These are phyloP conservation scores for Ectemnius cavifrons DNA, from an alignment of 2,888 invertebrate genomes.

Conservation along the genomic window DNA sequence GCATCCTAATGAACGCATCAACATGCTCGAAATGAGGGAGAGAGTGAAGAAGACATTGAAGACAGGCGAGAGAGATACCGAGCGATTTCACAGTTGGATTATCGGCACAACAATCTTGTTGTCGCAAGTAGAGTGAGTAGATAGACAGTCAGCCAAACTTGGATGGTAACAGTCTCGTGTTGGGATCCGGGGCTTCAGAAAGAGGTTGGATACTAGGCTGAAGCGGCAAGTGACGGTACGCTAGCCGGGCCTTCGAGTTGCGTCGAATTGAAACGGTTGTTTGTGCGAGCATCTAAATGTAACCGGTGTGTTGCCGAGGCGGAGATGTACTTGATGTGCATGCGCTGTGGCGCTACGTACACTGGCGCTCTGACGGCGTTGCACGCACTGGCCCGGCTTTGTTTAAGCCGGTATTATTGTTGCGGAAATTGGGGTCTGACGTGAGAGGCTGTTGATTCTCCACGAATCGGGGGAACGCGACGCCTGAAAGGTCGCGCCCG, in stretches of 20 bases:
- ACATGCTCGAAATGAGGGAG: no score
- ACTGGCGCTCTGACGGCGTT: slow-evolving; percentile 3
- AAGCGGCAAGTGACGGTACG: slow-evolving; percentile 9
- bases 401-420: slow-evolving; percentile 55
- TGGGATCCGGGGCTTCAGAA: slow-evolving; percentile 19
- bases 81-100: slow-evolving; percentile 36
- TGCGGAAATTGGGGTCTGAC: slow-evolving; percentile 49
- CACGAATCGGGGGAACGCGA: slow-evolving; percentile 24
- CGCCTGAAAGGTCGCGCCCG: slow-evolving; percentile 23
- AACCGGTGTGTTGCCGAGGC: slow-evolving; percentile 21
- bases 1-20: no score
- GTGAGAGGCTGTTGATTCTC: slow-evolving; percentile 41
- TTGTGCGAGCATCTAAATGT: slow-evolving; percentile 36
- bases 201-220: background rate
- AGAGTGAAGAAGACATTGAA: no score
- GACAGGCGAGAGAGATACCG: background rate
- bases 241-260: slow-evolving; percentile 20
- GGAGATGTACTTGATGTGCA: slow-evolving; percentile 30
- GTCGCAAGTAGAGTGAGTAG: slow-evolving; percentile 15
- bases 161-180: slow-evolving; percentile 13
- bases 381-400: slow-evolving; percentile 37
- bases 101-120: slow-evolving; percentile 29
- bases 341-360: background rate
- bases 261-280: slow-evolving; percentile 30
- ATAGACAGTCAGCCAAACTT: slow-evolving; percentile 38